Percentiles rank a stretch among this genome's conserved stretches.
Conservation (phyloP, 2,797 vertebrate genomes). For the Phoebastria nigripes region DNA sequence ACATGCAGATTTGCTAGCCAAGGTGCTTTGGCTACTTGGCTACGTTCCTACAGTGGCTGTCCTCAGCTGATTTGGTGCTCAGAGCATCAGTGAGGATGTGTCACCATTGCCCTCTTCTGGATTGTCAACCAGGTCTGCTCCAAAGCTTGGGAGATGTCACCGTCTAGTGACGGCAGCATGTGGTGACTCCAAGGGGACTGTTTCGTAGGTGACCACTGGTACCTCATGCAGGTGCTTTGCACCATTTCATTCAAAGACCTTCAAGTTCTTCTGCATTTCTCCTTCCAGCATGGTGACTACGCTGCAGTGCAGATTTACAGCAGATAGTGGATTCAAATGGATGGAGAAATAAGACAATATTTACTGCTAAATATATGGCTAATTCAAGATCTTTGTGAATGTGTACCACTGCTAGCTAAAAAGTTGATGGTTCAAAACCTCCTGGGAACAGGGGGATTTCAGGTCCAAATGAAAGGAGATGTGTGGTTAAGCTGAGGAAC, state of each 20-base stretch:
- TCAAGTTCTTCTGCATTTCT: neutral
- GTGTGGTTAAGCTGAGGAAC: neutral
- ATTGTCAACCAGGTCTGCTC: constrained; percentile 13
- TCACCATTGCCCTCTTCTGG: constrained; percentile 67
- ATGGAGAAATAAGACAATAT: neutral
- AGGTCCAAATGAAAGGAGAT: neutral
- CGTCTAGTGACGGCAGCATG: neutral
- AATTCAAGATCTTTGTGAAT: neutral
- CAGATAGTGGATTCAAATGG: neutral
- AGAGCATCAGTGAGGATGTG: neutral
- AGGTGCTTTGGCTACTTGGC: constrained; percentile 30
- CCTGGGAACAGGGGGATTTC: neutral
- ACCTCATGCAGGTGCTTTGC: neutral
- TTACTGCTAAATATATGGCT: neutral
- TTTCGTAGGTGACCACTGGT: neutral
- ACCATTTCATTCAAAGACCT: neutral
- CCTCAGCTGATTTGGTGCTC: constrained; percentile 29
- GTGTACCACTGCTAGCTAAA: neutral
- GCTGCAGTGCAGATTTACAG: neutral
- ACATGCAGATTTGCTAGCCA: constrained; percentile 29
- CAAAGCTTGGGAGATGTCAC: constrained; percentile 27
- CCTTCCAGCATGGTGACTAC: neutral
- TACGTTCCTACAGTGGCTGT: neutral
- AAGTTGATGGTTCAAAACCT: neutral
- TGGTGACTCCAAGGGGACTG: neutral